Base-by-base conservation (phyloP, 2,797 vertebrate genomes). In the Molothrus ater region DNA sequence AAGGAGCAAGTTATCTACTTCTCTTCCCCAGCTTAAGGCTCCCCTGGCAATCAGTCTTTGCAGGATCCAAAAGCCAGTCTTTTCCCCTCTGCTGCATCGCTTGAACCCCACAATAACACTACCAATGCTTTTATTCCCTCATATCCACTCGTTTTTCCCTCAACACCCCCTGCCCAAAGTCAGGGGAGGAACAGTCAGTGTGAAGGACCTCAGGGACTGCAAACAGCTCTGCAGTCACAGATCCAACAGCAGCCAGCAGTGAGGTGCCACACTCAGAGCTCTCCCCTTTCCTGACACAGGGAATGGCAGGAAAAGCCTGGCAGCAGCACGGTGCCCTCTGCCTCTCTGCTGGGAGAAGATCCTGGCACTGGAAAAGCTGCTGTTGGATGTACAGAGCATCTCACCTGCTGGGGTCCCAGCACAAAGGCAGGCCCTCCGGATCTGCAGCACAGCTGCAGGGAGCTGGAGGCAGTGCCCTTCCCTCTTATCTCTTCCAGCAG, bases 321-420 rank as follows among this genome's bases (percentile, higher is more conserved):
- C 38, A 69, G 73, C 43, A 36, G 51, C 4, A 53, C 0, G 0
- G 3, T 40, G 29, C 56, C 32, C 38, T 57, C 34, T 25, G 11
- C 16, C 25, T 7, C 86, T 81, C 1, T 61, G 64, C 54, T 61
- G 54, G 32, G 2, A 22, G 22, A 22, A 24, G 71, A 28, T 6
- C 3, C 63, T 59, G 72, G 38, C 38, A 42, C 40, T 20, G 54
- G 28, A 38, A 53, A 3, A 25, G 32, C 47, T 38, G 72, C 64
- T 40, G n/a, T 1, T 47, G 64, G 20, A 70, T 40, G 25, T 2
- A 19, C 29, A 40, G 54, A 42, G n/a, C 15, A 26, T 9, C 12
- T 36, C 72, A 36, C 57, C 42, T 13, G 0, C 79, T 38, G 36
- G 6, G 24, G 45, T 9, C 8, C 36, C 26, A 14, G 56, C 61